Evolutionary conservation across 2,113 vertebrate genomes (phyloP).

Genomic region (Xenus cinereus): DNA sequence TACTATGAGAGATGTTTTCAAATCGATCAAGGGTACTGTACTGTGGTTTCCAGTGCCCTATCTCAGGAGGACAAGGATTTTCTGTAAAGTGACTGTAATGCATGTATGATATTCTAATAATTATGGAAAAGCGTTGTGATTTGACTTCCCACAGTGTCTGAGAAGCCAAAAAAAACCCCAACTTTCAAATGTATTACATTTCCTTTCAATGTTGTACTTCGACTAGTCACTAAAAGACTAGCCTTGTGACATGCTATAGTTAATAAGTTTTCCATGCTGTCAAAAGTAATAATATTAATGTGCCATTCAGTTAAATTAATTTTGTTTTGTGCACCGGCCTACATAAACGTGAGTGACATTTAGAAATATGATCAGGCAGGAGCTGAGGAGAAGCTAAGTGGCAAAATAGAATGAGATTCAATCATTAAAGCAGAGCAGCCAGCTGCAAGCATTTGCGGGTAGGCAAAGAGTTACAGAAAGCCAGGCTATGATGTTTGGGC

Average conservation of each 20-base stretch:
- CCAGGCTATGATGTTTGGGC: background rate
- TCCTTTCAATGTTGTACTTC: conserved; percentile 31
- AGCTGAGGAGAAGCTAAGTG: conserved; percentile 61
- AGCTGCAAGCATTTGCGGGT: background rate
- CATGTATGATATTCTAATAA: conserved; percentile 30
- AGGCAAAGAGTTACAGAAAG: background rate
- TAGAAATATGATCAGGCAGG: conserved; percentile 70
- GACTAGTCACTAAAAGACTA: conserved; percentile 43
- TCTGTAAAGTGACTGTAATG: background rate
- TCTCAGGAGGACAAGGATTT: conserved; percentile 26
- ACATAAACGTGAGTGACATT: conserved; percentile 73
- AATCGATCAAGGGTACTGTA: background rate
- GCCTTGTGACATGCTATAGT: conserved; percentile 68
- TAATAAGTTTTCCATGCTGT: conserved; percentile 81
- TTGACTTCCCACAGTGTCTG: conserved; percentile 34
- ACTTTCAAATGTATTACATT: conserved; percentile 42
- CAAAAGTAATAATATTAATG: conserved; percentile 80
- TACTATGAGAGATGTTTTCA: background rate
- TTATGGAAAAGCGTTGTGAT: conserved; percentile 36
- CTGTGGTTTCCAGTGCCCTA: background rate
- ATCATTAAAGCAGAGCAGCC: conserved; percentile 48
- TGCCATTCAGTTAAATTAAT: conserved; percentile 78
- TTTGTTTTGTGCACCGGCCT: conserved; percentile 76
- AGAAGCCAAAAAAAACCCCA: background rate
- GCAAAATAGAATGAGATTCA: conserved; percentile 20